Conservation (phyloP, 2,113 vertebrate species). For the Bubo bubo region DNA sequence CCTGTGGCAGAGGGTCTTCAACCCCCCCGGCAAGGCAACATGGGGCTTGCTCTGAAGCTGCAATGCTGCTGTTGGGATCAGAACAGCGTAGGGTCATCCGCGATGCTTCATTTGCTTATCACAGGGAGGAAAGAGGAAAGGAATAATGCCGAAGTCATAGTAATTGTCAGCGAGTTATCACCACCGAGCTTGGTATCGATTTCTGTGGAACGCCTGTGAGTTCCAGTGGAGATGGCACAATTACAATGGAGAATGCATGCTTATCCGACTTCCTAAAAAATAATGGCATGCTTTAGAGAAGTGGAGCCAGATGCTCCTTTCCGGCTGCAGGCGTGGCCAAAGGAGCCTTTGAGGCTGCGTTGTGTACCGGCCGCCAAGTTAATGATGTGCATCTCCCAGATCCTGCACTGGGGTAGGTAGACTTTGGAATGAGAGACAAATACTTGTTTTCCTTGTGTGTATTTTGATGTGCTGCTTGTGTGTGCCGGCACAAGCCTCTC, state of each 20-base stretch:
- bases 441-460: not conserved
- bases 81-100: not conserved
- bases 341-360: fast-evolving
- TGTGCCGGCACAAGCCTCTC: not conserved
- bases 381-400: fast-evolving
- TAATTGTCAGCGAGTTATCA: fast-evolving
- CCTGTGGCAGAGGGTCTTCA: not conserved
- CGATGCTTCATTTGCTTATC: not conserved
- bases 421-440: not conserved
- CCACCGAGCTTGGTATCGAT: fast-evolving
- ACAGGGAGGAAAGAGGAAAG: fast-evolving
- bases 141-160: fast-evolving
- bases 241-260: fast-evolving
- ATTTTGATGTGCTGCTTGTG: not conserved
- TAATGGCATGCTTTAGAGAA: fast-evolving
- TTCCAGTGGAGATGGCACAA: fast-evolving
- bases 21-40: fast-evolving
- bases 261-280: not conserved
- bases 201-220: not conserved
- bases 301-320: not conserved
- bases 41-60: fast-evolving
- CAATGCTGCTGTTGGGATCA: fast-evolving
- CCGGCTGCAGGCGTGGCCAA: not conserved
- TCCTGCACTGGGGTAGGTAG: fast-evolving
- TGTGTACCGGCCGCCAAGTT: fast-evolving